These are phyloP conservation scores for Macquaria australasica DNA, from an alignment of 2,113 vertebrate genomes.

Conservation along the genomic window DNA sequence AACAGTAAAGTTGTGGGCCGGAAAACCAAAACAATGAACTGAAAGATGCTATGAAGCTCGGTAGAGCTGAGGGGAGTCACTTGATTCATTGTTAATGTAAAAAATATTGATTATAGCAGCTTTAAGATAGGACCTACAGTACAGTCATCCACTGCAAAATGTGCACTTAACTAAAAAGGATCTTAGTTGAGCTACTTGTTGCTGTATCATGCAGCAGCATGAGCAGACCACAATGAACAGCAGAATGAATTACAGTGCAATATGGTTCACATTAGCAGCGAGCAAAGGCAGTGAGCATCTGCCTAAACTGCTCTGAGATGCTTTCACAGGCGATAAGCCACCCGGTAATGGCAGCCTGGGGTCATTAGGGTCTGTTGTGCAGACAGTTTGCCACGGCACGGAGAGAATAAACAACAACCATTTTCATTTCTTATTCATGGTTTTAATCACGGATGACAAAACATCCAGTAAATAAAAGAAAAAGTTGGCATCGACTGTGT, in stretches of 20 bases:
- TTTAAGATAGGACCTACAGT: not conserved
- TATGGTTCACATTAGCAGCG: slow-evolving; percentile 62
- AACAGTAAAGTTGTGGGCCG: too few species aligned
- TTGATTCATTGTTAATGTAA: not conserved
- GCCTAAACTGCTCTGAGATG: slow-evolving; percentile 62
- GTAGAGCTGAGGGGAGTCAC: too few species aligned
- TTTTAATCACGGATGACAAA: slow-evolving; percentile 76
- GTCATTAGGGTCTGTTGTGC: slow-evolving; percentile 74
- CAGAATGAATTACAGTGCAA: slow-evolving; percentile 53
- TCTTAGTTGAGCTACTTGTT: slow-evolving; percentile 51
- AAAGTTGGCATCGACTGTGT: slow-evolving; percentile 43
- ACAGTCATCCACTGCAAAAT: not conserved
- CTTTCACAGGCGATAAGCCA: slow-evolving; percentile 68
- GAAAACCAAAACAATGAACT: slow-evolving; percentile 8
- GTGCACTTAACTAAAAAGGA: slow-evolving; percentile 9
- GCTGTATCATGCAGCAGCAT: slow-evolving; percentile 21
- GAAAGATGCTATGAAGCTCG: not conserved
- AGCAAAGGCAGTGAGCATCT: slow-evolving; percentile 58
- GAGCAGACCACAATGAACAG: slow-evolving; percentile 26
- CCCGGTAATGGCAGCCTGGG: slow-evolving; percentile 61
- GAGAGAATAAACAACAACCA: slow-evolving; percentile 60
- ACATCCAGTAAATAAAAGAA: slow-evolving; percentile 50
- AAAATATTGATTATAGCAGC: not conserved
- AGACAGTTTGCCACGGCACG: slow-evolving; percentile 62
- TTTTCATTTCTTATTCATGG: slow-evolving; percentile 78